A percentile compares a stretch with the other conserved stretches of the same genome.
Conservation (phyloP, 2,797 vertebrate genomes). For the Enteromius radiatus region DNA sequence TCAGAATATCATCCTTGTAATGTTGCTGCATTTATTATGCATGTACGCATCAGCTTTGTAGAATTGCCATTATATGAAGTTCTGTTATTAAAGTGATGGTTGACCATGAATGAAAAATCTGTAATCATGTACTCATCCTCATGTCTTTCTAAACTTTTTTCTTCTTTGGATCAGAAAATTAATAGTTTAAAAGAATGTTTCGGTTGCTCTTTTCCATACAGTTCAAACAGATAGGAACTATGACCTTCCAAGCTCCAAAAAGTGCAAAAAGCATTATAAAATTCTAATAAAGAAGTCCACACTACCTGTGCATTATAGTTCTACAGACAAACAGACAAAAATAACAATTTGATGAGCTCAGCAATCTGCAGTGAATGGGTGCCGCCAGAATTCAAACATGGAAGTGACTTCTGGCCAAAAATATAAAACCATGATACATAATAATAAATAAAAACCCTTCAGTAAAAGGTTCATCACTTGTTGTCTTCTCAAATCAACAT, state of each 20-base stretch:
- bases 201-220: neutral
- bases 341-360: neutral
- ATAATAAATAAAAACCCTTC: neutral
- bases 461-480: neutral
- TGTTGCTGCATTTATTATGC: neutral
- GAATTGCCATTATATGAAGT: neutral
- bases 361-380: neutral
- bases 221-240: neutral
- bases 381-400: neutral
- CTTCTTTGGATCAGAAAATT: neutral
- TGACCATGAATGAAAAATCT: neutral
- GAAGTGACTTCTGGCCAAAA: too few species aligned
- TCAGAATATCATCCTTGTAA: too few species aligned
- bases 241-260: neutral
- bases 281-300: neutral
- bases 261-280: neutral
- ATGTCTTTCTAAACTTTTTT: neutral
- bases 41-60: neutral
- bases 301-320: neutral
- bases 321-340: neutral
- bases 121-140: neutral
- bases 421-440: too few species aligned
- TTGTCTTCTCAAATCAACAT: neutral
- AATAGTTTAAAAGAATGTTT: neutral
- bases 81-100: neutral